These are phyloP conservation scores for Xestobium rufovillosum DNA, from an alignment of 2,888 invertebrate species.

Conservation along the genomic window DNA sequence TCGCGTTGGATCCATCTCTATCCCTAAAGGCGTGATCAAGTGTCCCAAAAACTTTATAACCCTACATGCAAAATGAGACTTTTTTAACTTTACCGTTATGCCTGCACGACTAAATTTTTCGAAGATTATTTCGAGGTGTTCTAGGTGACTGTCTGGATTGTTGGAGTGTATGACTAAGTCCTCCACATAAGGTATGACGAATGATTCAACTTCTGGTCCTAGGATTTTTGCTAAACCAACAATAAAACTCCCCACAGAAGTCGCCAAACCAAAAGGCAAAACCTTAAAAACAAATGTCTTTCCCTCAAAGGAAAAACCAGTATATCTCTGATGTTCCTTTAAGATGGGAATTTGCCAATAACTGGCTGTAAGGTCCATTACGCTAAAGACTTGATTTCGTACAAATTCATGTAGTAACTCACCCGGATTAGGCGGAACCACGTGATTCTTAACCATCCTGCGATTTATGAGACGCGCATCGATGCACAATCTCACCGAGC, in stretches of 20 bases:
- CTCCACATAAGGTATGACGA: constrained; percentile 1
- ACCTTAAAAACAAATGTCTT: constrained; percentile 19
- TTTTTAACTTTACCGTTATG: constrained; percentile 20
- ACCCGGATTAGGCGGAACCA: too few species aligned
- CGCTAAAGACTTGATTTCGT: too few species aligned
- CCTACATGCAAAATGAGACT: constrained; percentile 14
- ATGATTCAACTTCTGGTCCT: background rate
- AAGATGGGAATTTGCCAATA: constrained; percentile 20
- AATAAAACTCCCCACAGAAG: constrained; percentile 13
- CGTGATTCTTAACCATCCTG: too few species aligned
- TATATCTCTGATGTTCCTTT: constrained; percentile 14
- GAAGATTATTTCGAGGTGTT: constrained; percentile 15
- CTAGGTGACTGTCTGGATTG: constrained; percentile 11
- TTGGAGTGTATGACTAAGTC: constrained; percentile 6
- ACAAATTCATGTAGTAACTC: too few species aligned
- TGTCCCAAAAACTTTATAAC: constrained; percentile 26
- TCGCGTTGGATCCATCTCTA: constrained; percentile 18
- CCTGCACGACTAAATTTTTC: constrained; percentile 8
- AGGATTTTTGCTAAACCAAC: constrained; percentile 11
- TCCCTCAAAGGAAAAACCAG: constrained; percentile 18
- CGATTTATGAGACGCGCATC: too few species aligned
- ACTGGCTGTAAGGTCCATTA: too few species aligned
- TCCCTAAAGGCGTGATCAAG: constrained; percentile 17
- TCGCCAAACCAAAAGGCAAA: constrained; percentile 18
- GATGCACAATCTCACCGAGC: too few species aligned